Evolutionary conservation across 2,113 vertebrate species (phyloP), one percentile per base, ranked within the genome.

Genomic region (Naja naja): DNA sequence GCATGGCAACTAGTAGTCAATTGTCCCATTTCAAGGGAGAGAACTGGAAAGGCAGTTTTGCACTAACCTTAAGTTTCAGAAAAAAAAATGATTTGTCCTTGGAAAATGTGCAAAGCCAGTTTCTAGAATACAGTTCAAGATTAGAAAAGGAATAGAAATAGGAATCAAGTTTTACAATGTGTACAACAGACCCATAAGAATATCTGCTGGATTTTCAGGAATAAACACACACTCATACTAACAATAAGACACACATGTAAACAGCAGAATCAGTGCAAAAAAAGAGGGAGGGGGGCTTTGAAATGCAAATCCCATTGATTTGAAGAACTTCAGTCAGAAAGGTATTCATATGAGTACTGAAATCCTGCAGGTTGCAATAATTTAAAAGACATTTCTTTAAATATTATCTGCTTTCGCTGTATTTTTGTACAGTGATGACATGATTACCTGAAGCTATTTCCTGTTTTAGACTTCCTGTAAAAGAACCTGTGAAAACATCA

Each of bases 381-480:
- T 58, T 85, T n/a, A 27, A 89, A 87, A 39, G 88, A 6, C 49
- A 69, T 91, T 94, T 89, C 90, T 88, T 47, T 88, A 88, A 0
- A 0, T 16, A 0, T 49, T 54, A 39, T 45, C 0, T 89, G 88
- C 96, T 90, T 52, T 89, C 91, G 90, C 90, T 4, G 93, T 87
- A 52, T n/a, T 27, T 90, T 93, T 92, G 30, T 60, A 88, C 94
- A 90, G n/a, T 39, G 39, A 53, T 6, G 16, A 54, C 27, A 34
- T 52, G n/a, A 52, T 64, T 89, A 18, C 30, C n/a, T 9, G 93
- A 93, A 93, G 90, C 27, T 25, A 90, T 54, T 93, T 94, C 39
- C 39, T 64, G 20, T 94, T 18, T 94, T 92, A 85, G 88, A 74
- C 89, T 96, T 96, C 88, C 69, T 94, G 34, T 95, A 87, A 95